phyloP scores from a whole-genome alignment of 2,888 invertebrate genomes.

The Merodon equestris region DNA sequence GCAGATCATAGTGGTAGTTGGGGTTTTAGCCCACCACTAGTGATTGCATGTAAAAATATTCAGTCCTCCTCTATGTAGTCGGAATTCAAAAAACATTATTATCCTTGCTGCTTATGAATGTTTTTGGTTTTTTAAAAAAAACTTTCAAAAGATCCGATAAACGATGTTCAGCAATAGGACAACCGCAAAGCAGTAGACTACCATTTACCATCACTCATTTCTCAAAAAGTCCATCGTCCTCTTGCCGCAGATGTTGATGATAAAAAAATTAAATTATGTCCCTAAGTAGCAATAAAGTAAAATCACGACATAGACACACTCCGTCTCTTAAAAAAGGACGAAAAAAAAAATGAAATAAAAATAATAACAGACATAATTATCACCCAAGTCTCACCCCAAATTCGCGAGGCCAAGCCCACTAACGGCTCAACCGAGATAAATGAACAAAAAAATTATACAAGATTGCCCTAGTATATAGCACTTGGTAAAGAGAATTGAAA shows the following conservation, averaged over 20 bases:
- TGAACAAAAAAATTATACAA: conserved; percentile 4
- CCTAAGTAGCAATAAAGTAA: conserved; percentile 58
- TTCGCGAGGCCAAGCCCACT: not conserved
- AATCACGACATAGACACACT: conserved; percentile 38
- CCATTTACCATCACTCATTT: no score
- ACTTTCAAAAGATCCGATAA: no score
- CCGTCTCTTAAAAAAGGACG: conserved; percentile 1
- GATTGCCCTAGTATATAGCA: conserved; percentile 7
- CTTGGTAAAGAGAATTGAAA: conserved; percentile 57
- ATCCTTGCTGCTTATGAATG: no score
- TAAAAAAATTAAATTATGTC: conserved; percentile 60
- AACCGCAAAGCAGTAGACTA: no score
- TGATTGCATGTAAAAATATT: no score
- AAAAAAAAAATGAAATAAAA: conserved; percentile 22
- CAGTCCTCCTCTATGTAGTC: no score
- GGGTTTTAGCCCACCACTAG: no score
- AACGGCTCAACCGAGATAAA: conserved; percentile 24
- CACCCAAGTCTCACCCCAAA: conserved; percentile 46
- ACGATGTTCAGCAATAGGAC: no score
- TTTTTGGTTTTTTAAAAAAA: no score
- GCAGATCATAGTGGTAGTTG: no score
- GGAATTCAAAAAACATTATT: no score
- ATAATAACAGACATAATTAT: conserved; percentile 41
- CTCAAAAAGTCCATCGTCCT: no score
- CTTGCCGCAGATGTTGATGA: conserved; percentile 45